A percentile compares a stretch with the other conserved stretches of the same genome.
Conservation (phyloP, 2,113 vertebrate species). For the Entosphenus tridentatus region DNA sequence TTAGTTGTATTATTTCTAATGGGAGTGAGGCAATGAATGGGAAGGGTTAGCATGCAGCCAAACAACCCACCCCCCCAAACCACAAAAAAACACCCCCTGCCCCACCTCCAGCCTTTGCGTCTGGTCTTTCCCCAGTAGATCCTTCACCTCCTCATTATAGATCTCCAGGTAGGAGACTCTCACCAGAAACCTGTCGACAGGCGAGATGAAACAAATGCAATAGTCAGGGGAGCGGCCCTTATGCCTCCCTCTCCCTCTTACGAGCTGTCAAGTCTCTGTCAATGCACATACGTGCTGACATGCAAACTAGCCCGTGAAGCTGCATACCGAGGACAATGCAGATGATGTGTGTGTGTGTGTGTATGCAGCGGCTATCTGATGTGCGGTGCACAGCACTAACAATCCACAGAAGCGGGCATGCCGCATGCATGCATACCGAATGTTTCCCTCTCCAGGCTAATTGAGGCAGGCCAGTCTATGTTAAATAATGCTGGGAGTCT, state of each 20-base stretch:
- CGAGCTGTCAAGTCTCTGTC: conserved; percentile 5
- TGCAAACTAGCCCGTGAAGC: conserved; percentile 4
- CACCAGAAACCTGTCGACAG: conserved; percentile 6
- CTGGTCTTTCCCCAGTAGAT: conserved; percentile 5
- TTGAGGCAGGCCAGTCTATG: too few relatives aligned
- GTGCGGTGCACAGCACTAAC: too few relatives aligned
- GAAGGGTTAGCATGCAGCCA: too few relatives aligned
- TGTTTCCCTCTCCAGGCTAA: too few relatives aligned
- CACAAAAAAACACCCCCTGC: background rate
- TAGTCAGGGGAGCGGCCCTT: background rate
- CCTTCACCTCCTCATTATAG: conserved; percentile 6
- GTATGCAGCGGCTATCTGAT: too few relatives aligned
- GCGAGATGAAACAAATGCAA: background rate
- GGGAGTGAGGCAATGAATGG: too few relatives aligned
- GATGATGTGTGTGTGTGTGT: background rate
- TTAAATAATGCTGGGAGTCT: too few relatives aligned
- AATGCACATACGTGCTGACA: background rate
- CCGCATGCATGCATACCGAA: too few relatives aligned
- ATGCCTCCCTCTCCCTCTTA: background rate
- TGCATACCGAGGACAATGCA: conserved; percentile 1
- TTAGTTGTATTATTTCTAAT: too few relatives aligned
- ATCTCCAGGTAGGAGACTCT: conserved; percentile 6
- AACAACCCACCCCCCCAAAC: too few relatives aligned
- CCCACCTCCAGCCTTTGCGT: conserved; percentile 5
- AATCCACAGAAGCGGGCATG: too few relatives aligned